Base-by-base conservation (phyloP, 23 tunicate genomes). In the Trididemnum nubilum region DNA sequence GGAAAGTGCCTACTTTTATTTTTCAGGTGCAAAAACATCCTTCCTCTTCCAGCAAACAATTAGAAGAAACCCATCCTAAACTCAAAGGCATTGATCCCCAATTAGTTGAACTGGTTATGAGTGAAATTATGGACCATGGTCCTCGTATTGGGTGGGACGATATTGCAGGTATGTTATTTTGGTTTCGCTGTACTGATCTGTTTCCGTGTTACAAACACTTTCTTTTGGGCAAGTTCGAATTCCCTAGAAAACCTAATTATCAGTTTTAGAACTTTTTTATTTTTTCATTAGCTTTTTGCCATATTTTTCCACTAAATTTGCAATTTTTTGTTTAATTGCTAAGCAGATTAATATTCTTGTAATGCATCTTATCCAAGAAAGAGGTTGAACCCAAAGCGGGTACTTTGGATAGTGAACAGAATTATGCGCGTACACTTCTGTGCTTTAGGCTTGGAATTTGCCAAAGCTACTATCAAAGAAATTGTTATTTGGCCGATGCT, bases 101-200 rank as follows among this genome's bases (percentile, higher is more conserved):
- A 32, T 81, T 95, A 52, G 71, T 95, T 33, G 99, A 95, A 75
- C 81, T 95, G 22, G 85, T 95, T 0, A 44, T 85, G 69, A 95
- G 93, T 66, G 99, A 95, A 79, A 90, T 95, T 35, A 95, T 95
- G 96, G 96, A 95, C 60, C 96, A 89, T 51, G 88, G 95, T 1
- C 84, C 89, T 18, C 90, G 92, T 0, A 77, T 95, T 29, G 80
- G 65, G 1, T 95, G 99, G 99, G 89, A 90, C 63, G 96, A 95
- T 78, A 95, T 95, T n/a, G 99, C 99, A 51, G 99, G 98, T 92
- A 75, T 34, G 19, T 44, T 44, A 44, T 7, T 44, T 9, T 44
- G 54, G 12, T 44, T 9, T 44, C n/a, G n/a, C n/a, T n/a, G n/a
- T 24, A 34, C 33, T 34, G 15, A 9, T 31, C 19, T 19, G 9